Base-by-base conservation (phyloP, 1,140 invertebrate species). In the Sitodiplosis mosellana region DNA sequence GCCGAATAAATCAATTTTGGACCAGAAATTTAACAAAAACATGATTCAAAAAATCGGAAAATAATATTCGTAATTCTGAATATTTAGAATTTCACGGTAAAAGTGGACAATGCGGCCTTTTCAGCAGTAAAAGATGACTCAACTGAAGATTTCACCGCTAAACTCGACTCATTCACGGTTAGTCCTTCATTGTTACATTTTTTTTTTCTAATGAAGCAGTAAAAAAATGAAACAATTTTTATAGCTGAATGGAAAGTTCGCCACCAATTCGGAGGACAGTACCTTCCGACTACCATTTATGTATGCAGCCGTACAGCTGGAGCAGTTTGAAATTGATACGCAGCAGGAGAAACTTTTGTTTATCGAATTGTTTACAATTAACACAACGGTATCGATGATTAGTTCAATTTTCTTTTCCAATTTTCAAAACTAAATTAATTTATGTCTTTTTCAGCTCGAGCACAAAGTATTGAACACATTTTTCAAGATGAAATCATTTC, bases 351-450 rank as follows among this genome's bases (percentile, higher is more conserved):
- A 75, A 53, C 55, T 81, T 15, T 56, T 84, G 5, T 74, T 74
- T 41, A 59, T 84, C 14, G 74, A 76, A 54, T 76, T 75, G 49
- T 64, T 84, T 11, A 77, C 76, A 48, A 61, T 84, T 38, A 78
- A 84, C 59, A 75, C 80, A n/a, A 80, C 80, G 70, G 81, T 83
- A 68, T 57, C n/a, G n/a, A n/a, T n/a, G n/a, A 54, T 52, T 20
- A 3, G 7, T 22, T 48, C 33, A 44, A 41, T 41, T 27, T 46
- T 43, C 18, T 45, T 33, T 27, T 18, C 44, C 18, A 43, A 47
- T 41, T 44, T n/a, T 41, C 48, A 48, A 49, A 1, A 33, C 5
- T 15, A 40, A 40, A 45, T 20, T 12, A 45, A 47, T 41, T 20
- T 50, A 48, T 50, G 57, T 34, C 55, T 45, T 43, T 67, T 68